phyloP scores from a whole-genome alignment of 2,113 vertebrate species.

The Saccopteryx bilineata region DNA sequence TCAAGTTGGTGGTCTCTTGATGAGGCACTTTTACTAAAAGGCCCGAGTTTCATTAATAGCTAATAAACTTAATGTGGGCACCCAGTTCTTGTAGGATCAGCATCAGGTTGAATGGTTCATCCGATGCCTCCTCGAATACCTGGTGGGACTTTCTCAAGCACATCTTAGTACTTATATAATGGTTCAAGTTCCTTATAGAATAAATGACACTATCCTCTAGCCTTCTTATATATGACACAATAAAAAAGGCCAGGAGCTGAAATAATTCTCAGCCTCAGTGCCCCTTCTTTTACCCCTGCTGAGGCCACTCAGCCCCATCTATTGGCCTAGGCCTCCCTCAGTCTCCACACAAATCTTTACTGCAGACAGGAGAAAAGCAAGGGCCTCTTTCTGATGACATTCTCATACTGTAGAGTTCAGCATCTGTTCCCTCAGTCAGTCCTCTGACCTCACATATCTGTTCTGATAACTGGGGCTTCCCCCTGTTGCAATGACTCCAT shows the following conservation, averaged over 20 bases:
- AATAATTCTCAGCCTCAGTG: background rate
- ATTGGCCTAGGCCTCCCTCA: background rate
- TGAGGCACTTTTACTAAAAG: background rate
- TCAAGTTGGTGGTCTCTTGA: background rate
- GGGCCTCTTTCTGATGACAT: background rate
- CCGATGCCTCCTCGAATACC: background rate
- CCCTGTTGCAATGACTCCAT: background rate
- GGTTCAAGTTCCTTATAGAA: background rate
- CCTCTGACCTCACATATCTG: background rate
- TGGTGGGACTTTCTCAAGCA: background rate
- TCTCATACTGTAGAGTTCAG: background rate
- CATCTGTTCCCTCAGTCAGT: too few species aligned
- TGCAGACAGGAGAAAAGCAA: background rate
- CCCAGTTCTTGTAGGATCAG: background rate
- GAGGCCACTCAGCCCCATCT: background rate
- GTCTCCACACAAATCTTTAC: background rate
- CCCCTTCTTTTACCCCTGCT: background rate
- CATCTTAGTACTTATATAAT: background rate
- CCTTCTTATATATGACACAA: background rate
- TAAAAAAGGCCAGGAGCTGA: background rate
- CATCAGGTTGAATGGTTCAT: background rate
- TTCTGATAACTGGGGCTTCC: background rate
- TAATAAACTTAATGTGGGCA: background rate
- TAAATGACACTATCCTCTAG: background rate
- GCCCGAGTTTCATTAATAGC: background rate